Base-by-base conservation (phyloP, 2,113 vertebrate genomes). In the Pterocles orientalis region DNA sequence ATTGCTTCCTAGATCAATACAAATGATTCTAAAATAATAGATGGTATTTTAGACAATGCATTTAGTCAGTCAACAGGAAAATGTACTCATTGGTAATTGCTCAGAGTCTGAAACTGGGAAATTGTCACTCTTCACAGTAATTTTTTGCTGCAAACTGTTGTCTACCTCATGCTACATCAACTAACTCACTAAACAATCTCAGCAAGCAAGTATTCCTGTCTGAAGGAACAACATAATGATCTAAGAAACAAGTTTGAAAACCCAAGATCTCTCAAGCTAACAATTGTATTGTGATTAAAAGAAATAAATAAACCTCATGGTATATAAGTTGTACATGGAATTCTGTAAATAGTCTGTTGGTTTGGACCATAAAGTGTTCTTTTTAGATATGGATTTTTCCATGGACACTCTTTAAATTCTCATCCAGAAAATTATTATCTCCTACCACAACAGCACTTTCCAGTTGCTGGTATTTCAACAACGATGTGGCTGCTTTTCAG, bases 261-360 rank as follows among this genome's bases (percentile, higher is more conserved):
- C 7, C 6, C 34, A 78, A 53, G 43, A 9, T 69, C 23, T 75
- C 17, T 64, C 28, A 84, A 87, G 33, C 10, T 60, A 51, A 75
- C 3, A 0, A 7, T 15, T 77, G 7, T 21, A 51, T 33, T 28
- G 23, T 4, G 0, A 64, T 72, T 58, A 13, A 20, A n/a, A 72
- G 9, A 66, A 8, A 14, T 7, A 18, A 4, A 2, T 16, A 18
- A 64, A 5, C 10, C 8, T 47, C 31, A 51, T 12, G 25, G 21
- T 70, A 31, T 2, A 0, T 18, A 65, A 47, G 5, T 53, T 62
- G 68, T 41, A n/a, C 31, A 62, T 0, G 7, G 18, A 51, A 12
- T 43, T 70, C 31, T 51, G 19, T 33, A 77, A 77, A 47, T 4
- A 4, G 4, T n/a, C 33, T 72, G 21, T 45, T 77, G 12, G 12